Evolutionary conservation across 2,113 vertebrate genomes (phyloP).

Genomic region (Leiothrix lutea): DNA sequence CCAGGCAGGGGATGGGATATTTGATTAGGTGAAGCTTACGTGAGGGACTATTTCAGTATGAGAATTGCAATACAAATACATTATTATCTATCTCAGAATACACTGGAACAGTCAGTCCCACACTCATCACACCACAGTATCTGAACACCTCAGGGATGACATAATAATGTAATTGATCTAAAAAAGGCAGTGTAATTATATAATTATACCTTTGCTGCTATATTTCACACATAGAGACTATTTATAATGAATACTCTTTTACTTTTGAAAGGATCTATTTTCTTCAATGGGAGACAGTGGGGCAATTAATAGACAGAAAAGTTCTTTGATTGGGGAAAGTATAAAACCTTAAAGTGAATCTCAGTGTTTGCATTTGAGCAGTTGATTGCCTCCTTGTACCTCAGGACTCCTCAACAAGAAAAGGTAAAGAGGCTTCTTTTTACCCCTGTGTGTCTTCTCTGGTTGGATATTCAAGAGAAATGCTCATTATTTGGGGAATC

Average conservation of each 20-base stretch:
- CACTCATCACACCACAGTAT: conserved; percentile 12
- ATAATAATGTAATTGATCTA: conserved; percentile 35
- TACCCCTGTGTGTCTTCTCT: not conserved
- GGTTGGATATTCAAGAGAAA: not conserved
- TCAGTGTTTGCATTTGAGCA: not conserved
- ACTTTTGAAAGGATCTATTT: conserved; percentile 23
- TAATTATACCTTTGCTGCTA: conserved; percentile 39
- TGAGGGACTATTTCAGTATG: not conserved
- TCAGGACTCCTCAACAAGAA: not conserved
- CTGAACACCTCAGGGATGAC: conserved; percentile 10
- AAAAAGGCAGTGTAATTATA: conserved; percentile 40
- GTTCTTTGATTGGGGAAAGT: not conserved
- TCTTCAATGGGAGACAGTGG: not conserved
- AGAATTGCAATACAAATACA: conserved; percentile 18
- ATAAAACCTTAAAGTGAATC: not conserved
- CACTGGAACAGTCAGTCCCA: not conserved
- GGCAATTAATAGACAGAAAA: not conserved
- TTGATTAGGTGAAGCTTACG: not conserved
- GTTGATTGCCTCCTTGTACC: not conserved
- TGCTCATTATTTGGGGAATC: not conserved
- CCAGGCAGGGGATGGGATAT: not conserved
- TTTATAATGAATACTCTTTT: not conserved
- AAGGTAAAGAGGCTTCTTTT: not conserved
- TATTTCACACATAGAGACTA: not conserved
- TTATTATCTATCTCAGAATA: conserved; percentile 7